Base-by-base conservation (phyloP, 2,797 vertebrate genomes). In the Chelon labrosus region DNA sequence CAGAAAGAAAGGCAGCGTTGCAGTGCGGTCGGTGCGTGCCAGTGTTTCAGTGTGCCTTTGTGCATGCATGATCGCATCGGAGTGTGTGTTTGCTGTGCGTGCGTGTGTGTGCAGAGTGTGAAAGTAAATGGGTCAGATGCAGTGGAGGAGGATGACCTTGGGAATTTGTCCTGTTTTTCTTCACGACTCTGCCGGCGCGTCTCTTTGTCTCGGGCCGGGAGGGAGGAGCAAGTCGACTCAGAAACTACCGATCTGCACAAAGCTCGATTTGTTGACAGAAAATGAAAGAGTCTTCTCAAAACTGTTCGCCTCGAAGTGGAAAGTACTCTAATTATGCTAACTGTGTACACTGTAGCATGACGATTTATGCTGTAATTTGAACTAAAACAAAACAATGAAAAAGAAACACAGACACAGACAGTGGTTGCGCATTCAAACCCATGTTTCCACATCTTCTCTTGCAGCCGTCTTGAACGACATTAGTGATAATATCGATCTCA, bases 91-190 rank as follows among this genome's bases (percentile, higher is more conserved):
- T 39, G 56, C 41, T 61, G 44, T 27, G 59, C 54, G 54, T 51
- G 55, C 17, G 49, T 49, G 75, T 49, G 77, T 22, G 65, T 2
- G 64, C 38, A 65, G 84, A 82, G 80, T 42, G 82, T 82, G 87
- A 58, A 80, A 60, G 84, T 91, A 93, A 93, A 89, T 94, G 87
- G 92, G 91, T 93, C 92, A 94, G 75, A 90, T 78, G 85, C 87
- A 79, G 76, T 17, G 68, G 77, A 88, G 88, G 80, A 87, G 76
- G 79, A 84, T 80, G 91, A 93, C 93, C 91, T 94, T 94, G 92
- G 89, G 91, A 90, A 90, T 93, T 86, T 89, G 91, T 92, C 92
- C 88, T 92, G 87, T 85, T 87, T 88, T 86, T 85, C 79, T 77
- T 66, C 66, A 79, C 70, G 64, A 77, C 76, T 80, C 56, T 79